Evolutionary conservation across 2,113 vertebrate species (phyloP).

Genomic region (Percina caprodes): DNA sequence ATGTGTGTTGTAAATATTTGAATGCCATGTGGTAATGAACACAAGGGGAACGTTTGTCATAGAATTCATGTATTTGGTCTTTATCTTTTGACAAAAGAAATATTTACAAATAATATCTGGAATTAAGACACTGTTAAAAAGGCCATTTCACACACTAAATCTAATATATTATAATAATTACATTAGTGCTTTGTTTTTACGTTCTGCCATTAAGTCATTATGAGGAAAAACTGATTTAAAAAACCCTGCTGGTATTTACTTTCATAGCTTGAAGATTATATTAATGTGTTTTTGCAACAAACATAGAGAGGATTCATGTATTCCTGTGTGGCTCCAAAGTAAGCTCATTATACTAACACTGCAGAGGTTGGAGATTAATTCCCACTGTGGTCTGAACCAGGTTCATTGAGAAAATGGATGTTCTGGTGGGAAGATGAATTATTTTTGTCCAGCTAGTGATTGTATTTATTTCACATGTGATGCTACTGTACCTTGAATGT

Average conservation of each 20-base stretch:
- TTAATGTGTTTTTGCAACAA: background rate
- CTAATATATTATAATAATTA: background rate
- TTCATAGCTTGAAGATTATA: too few relatives aligned
- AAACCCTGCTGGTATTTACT: background rate
- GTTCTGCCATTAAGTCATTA: background rate
- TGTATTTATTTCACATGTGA: constrained; percentile 36
- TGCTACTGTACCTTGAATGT: background rate
- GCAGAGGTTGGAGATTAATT: constrained; percentile 38
- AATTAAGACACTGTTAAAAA: background rate
- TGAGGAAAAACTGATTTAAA: background rate
- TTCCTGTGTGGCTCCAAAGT: constrained; percentile 16
- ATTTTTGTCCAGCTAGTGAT: background rate
- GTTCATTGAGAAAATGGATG: constrained; percentile 38
- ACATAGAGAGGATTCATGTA: constrained; percentile 8
- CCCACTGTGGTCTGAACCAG: constrained; percentile 33
- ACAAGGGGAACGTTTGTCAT: background rate
- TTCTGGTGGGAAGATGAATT: constrained; percentile 38
- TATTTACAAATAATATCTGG: background rate
- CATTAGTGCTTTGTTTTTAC: background rate
- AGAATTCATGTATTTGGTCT: background rate
- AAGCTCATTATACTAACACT: constrained; percentile 28
- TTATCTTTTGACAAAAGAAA: background rate
- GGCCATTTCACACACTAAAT: background rate
- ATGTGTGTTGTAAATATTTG: background rate
- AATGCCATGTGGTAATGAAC: background rate